Conservation (phyloP, 2,113 vertebrate genomes). For the Spheniscus mendiculus region DNA sequence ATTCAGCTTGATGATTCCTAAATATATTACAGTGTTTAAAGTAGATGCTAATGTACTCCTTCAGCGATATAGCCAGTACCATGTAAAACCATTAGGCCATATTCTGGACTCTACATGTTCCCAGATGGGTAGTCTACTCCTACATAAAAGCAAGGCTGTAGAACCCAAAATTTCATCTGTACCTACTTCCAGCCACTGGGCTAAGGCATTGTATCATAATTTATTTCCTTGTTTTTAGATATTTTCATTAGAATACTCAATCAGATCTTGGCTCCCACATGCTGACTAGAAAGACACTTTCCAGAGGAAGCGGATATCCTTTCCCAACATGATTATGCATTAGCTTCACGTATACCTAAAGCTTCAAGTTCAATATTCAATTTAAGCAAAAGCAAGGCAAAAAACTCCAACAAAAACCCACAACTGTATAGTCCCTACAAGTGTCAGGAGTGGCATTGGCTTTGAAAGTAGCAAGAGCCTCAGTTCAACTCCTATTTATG, state of each 20-base stretch:
- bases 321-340: rapidly evolving
- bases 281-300: background rate
- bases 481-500: background rate
- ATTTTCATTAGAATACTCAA: background rate
- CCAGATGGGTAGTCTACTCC: background rate
- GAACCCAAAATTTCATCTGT: background rate
- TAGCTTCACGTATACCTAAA: background rate
- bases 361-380: background rate
- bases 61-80: rapidly evolving
- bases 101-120: background rate
- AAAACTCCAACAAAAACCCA: background rate
- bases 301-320: background rate
- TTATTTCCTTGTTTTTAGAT: background rate
- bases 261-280: background rate
- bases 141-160: background rate
- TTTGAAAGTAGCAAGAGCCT: background rate
- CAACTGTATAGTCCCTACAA: background rate
- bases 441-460: rapidly evolving
- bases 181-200: background rate
- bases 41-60: rapidly evolving
- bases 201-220: background rate
- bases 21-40: background rate
- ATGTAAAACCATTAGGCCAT: rapidly evolving
- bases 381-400: background rate
- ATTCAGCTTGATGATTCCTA: background rate